Evolutionary conservation across 2,888 invertebrate species (phyloP), one percentile per base, ranked within the genome.

Genomic region (Hydraecia micacea): DNA sequence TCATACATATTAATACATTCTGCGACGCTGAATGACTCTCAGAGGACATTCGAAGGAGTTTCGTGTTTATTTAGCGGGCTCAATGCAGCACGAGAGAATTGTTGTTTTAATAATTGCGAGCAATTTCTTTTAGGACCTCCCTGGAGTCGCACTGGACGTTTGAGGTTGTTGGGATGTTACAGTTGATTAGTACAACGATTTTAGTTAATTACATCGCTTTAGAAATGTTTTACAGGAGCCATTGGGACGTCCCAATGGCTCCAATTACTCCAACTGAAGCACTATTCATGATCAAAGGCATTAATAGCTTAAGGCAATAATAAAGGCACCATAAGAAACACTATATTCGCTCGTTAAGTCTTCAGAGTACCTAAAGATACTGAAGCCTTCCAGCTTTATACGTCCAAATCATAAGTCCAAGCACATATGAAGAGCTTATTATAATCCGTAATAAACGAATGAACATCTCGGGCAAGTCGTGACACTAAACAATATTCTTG

Each of bases 1-100:
- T 94, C 93, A 94, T 94, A 94, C 94, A 94, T 94, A 94, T 94
- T 94, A 93, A 94, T 94, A 90, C 87, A 89, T 87, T 90, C 86
- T 88, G 90, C 91, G 92, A 93, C 92, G 92, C 90, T 86, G 89
- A 91, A 92, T 91, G 93, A 93, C 92, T 92, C 91, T 91, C 91
- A 73, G 81, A 89, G 90, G 90, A 89, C 80, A 80, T 90, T 90
- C 84, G 85, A 84, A 88, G 87, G 81, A 88, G 75, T 58, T 86
- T 86, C 90, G 89, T 91, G 88, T 92, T 92, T 92, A 91, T 91
- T 89, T 90, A 89, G 85, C 88, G 83, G 69, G 84, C 81, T 86
- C 85, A 85, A 87, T 89, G 86, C 84, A 84, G 71, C 80, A 70
- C 77, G 72, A 81, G 79, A 76, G 80, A 88, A 85, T 89, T 89